Evolutionary conservation across 2,888 invertebrate species (phyloP).

Genomic region (Gari tellinella): DNA sequence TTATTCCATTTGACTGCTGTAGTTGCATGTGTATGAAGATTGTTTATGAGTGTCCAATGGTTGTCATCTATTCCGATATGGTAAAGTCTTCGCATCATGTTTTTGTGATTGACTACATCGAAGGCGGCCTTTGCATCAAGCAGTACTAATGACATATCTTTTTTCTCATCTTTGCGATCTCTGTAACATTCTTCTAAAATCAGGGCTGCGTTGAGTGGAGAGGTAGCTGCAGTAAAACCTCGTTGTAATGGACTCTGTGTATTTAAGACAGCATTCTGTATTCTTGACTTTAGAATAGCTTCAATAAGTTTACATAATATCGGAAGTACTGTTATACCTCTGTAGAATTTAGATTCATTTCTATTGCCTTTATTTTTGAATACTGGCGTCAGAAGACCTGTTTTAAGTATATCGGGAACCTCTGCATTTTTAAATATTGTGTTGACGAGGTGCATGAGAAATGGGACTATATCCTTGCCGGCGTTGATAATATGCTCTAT

Average conservation of each 20-base stretch:
- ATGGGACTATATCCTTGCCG: background rate
- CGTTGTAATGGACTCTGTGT: constrained; percentile 5
- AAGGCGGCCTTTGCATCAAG: constrained; percentile 2
- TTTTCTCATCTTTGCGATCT: background rate
- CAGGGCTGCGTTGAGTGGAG: constrained; percentile 8
- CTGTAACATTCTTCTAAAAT: constrained; percentile 1
- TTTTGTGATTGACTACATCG: constrained; percentile 3
- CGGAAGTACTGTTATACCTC: background rate
- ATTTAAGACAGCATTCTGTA: background rate
- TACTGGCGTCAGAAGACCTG: background rate
- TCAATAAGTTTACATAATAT: constrained; percentile 7
- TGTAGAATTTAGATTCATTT: background rate
- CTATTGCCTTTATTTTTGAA: constrained; percentile 2
- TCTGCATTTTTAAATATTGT: background rate
- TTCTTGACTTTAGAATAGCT: background rate
- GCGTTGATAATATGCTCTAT: background rate
- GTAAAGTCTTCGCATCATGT: background rate
- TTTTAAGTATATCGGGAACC: background rate
- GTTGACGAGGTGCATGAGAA: background rate
- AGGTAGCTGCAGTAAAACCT: constrained; percentile 19
- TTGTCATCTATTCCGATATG: constrained; percentile 2
- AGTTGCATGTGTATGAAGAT: background rate
- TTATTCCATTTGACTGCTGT: background rate
- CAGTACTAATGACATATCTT: background rate
- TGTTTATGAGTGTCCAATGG: constrained; percentile 1